phyloP scores from a whole-genome alignment of 2,797 vertebrate genomes.

The Triplophysa bombifrons region DNA sequence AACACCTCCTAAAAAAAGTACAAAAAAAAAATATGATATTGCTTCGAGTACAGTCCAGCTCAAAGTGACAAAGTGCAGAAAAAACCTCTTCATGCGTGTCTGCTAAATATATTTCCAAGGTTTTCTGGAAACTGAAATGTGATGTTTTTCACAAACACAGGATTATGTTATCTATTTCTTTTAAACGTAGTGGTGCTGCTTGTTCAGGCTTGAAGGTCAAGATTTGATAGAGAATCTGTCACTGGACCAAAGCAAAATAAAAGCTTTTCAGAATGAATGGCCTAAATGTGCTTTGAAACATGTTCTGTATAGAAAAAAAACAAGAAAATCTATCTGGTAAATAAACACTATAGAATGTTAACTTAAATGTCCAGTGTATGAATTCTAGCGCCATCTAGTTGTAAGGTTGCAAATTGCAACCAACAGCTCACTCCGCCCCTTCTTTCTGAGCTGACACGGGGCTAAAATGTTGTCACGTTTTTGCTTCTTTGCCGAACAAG shows the following conservation, averaged over 20 bases:
- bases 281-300: background rate
- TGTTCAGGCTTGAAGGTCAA: conserved; percentile 6
- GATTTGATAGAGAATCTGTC: background rate
- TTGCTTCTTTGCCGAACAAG: no score
- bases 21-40: background rate
- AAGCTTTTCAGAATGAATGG: background rate
- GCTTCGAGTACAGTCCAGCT: background rate
- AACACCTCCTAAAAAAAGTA: background rate
- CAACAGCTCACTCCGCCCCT: no score
- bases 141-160: background rate
- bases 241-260: no score
- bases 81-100: background rate
- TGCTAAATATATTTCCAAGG: background rate
- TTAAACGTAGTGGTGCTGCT: background rate
- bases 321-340: background rate
- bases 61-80: background rate
- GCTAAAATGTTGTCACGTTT: no score
- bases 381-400: no score
- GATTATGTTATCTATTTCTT: background rate
- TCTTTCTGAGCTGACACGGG: no score
- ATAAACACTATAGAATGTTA: no score
- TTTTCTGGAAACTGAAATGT: background rate
- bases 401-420: no score
- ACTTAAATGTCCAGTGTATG: no score
- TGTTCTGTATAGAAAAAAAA: background rate